A percentile compares a stretch with the other conserved stretches of the same genome.
Conservation (phyloP, 2,797 vertebrate species). For the Eurystomus glaucurus region DNA sequence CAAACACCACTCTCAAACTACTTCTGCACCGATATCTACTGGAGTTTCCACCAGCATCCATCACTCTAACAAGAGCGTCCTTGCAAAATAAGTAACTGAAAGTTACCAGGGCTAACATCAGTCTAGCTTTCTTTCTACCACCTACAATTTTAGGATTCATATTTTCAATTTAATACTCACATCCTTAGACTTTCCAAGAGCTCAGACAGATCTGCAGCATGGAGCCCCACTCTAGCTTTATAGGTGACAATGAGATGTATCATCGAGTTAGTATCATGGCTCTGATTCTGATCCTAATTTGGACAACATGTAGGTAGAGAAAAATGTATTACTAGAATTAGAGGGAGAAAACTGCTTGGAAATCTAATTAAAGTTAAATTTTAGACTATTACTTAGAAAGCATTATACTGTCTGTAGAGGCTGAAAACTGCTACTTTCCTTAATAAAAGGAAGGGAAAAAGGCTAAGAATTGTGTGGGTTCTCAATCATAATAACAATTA, state of each 20-base stretch:
- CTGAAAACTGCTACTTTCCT: neutral
- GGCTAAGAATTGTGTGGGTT: neutral
- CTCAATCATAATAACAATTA: neutral
- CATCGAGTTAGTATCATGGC: neutral
- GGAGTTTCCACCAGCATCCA: neutral
- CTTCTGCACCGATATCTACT: neutral
- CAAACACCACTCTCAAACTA: neutral
- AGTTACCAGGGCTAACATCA: neutral
- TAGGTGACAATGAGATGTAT: neutral
- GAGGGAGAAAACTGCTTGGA: neutral
- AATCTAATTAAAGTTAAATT: neutral
- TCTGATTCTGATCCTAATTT: neutral
- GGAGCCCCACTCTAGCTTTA: neutral
- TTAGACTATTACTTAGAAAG: neutral
- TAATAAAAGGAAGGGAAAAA: neutral
- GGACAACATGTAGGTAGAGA: neutral
- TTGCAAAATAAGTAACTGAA: neutral
- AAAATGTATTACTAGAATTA: neutral
- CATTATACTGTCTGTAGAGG: neutral
- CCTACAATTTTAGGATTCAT: neutral
- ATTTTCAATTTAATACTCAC: neutral
- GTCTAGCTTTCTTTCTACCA: neutral
- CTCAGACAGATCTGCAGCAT: neutral
- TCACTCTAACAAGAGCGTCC: neutral
- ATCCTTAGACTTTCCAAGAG: neutral